Evolutionary conservation across 2,113 vertebrate species (phyloP), one percentile per base, ranked within the genome.

Genomic region (Prunella fulvescens): DNA sequence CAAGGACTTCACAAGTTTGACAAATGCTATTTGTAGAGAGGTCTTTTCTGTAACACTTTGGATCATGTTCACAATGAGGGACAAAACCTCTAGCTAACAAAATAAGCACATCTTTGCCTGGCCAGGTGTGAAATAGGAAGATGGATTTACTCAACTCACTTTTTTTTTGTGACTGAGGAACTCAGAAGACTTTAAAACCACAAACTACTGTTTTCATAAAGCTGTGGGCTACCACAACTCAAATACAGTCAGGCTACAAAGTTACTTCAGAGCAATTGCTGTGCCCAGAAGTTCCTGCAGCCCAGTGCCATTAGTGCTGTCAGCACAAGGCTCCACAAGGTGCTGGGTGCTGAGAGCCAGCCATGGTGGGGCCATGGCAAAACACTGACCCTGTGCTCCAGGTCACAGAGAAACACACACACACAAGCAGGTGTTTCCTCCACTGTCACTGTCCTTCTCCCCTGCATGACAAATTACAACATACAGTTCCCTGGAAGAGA

Each of bases 111-210:
- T 69, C 95, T 97, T 97, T 98, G 97, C 97, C 96, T 69, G 85
- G 94, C 95, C 91, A 74, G 74, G 90, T 85, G 47, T 85, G 94
- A 95, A 93, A n/a, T 37, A n/a, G 54, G 50, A 95, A 96, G 98
- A 97, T 85, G 70, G 96, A 95, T 93, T 77, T 62, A 71, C 39
- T 90, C 84, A 86, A 91, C 39, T 92, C 90, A 92, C 92, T 96
- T 97, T 98, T 37, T 37, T 60, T 94, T 67, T 90, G 96, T 97
- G 97, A 93, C 98, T 69, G 93, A 97, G 97, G 95, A 97, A 97
- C 96, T 40, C 12, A 0, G 22, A 73, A 78, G 24, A n/a, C n/a
- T 73, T 45, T 26, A 65, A 74, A 81, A 61, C 18, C 31, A 64
- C 22, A 40, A 85, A 56, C 10, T 28, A 28, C 17, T 65, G 5